phyloP scores from a whole-genome alignment of 1,140 invertebrate genomes.

The Dreissena polymorpha region DNA sequence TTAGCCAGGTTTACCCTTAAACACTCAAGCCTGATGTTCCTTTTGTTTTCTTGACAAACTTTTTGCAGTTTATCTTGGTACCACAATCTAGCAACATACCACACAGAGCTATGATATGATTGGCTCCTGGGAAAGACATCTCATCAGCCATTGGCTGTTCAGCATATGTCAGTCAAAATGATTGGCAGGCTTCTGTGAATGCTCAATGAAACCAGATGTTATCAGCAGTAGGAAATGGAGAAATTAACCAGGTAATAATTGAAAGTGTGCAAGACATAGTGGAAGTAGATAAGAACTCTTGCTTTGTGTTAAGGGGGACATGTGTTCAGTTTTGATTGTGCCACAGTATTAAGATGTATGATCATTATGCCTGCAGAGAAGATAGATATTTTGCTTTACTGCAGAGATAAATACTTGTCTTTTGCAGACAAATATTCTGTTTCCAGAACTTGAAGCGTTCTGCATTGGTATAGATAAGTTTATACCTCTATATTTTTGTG shows the following conservation, averaged over 20 bases:
- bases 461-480: too few relatives aligned
- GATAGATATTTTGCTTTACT: too few relatives aligned
- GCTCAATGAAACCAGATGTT: background rate
- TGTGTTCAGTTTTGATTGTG: too few relatives aligned
- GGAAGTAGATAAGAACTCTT: background rate
- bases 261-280: background rate
- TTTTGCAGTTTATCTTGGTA: background rate
- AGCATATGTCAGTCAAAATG: background rate
- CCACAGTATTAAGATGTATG: too few relatives aligned
- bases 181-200: background rate
- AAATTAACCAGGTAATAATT: conserved; percentile 10
- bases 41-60: conserved; percentile 1
- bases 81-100: background rate
- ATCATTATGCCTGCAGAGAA: too few relatives aligned
- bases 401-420: too few relatives aligned
- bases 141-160: background rate
- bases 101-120: background rate
- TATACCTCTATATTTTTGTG: too few relatives aligned
- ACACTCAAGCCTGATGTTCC: background rate
- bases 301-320: background rate
- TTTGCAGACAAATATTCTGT: too few relatives aligned
- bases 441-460: too few relatives aligned
- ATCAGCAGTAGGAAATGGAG: background rate
- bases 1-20: background rate
- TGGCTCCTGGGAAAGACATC: background rate